Conservation (phyloP, 2,888 invertebrate species). For the Gymnocheta viridis region DNA sequence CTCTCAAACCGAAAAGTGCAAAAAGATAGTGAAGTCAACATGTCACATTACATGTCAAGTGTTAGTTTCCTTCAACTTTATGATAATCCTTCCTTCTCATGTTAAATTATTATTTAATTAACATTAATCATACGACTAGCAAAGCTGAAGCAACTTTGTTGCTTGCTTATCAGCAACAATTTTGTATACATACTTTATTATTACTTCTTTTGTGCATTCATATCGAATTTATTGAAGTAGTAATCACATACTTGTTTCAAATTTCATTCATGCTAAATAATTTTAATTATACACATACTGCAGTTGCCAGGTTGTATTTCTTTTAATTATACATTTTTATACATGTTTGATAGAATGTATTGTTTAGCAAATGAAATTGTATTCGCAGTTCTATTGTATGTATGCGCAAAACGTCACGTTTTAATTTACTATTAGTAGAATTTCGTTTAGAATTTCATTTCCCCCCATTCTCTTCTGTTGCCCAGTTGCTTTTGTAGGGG, state of each 20-base stretch:
- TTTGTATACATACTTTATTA: neutral
- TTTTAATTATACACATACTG: conserved; percentile 41
- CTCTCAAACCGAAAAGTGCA: no score
- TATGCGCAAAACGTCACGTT: conserved; percentile 63
- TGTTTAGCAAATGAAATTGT: conserved; percentile 29
- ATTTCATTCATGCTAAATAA: conserved; percentile 28
- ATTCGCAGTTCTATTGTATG: neutral
- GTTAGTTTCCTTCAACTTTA: no score
- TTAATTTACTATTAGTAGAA: conserved; percentile 51
- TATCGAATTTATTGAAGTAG: neutral
- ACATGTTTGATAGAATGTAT: neutral
- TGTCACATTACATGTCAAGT: no score
- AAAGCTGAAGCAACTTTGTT: neutral
- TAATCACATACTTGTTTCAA: neutral
- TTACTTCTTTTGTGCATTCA: neutral
- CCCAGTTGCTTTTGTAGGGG: neutral
- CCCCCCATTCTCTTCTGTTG: neutral
- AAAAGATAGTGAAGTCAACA: no score
- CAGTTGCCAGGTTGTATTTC: conserved; percentile 43
- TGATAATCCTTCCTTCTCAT: no score
- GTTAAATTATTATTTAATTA: conserved; percentile 1
- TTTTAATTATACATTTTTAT: neutral
- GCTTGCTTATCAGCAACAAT: neutral
- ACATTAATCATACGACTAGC: conserved; percentile 14
- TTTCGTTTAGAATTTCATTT: no score